phyloP scores from a whole-genome alignment of 2,888 invertebrate genomes.

The Sisyra terminalis region DNA sequence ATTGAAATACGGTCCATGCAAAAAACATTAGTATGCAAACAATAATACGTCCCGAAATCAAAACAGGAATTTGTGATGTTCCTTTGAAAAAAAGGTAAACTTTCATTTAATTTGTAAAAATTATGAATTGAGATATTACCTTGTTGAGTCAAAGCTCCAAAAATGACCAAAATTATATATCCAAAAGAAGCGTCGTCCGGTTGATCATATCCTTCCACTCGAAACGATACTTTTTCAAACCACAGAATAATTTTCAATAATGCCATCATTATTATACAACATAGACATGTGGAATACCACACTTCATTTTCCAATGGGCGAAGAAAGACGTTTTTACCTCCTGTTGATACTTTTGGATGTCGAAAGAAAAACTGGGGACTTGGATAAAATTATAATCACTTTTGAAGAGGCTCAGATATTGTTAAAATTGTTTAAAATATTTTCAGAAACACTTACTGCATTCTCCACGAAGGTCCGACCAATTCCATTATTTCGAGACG shows the following conservation, averaged over 20 bases:
- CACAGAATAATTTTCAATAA: neutral
- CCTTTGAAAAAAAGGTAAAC: constrained; percentile 21
- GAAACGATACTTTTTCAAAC: neutral
- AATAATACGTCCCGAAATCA: constrained; percentile 34
- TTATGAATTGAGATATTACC: neutral
- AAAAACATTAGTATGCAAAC: constrained; percentile 36
- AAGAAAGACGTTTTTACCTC: constrained; percentile 42
- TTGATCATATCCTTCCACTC: neutral
- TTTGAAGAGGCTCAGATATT: no score
- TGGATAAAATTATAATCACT: no score
- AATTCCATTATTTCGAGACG: no score
- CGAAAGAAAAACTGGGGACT: constrained; percentile 27
- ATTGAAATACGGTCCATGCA: constrained; percentile 45
- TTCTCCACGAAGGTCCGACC: no score
- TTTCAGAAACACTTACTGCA: no score
- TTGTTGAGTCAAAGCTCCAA: constrained; percentile 3
- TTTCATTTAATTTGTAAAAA: no score
- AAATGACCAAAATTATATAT: neutral
- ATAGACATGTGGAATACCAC: constrained; percentile 31
- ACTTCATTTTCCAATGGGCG: constrained; percentile 40
- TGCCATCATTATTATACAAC: constrained; percentile 11
- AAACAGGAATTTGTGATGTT: constrained; percentile 24
- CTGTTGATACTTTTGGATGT: constrained; percentile 41
- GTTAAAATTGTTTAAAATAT: no score
- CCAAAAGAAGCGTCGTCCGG: neutral